Evolutionary conservation across 2,888 invertebrate genomes (phyloP), one percentile per base, ranked within the genome.

Genomic region (Gymnoscelis rufifasciata): DNA sequence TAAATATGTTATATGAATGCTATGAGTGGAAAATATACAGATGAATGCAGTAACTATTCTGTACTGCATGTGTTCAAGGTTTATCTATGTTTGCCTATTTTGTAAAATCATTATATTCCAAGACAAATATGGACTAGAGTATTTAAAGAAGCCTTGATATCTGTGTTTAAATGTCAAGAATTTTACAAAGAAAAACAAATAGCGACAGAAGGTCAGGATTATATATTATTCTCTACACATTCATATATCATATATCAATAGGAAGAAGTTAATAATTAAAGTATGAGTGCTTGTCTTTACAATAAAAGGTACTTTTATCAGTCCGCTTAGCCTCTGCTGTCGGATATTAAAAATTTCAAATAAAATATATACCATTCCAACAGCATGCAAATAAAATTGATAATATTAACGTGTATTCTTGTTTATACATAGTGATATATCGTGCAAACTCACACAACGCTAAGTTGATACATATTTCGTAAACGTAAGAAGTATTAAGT

Each of bases 381-480:
- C 83, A 86, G 76, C 78, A 79, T 77, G 74, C 74, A 76, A 45
- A 83, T 83, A 86, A 82, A 84, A 83, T 81, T 76, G 77, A 78
- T 75, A 71, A 57, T 64, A 68, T 70, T 63, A 83, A 84, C 79
- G 71, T 67, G 71, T 64, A 71, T 76, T 70, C 71, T 69, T 66
- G 59, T 71, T 78, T 80, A 78, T 83, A 78, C 80, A 75, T 59
- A 67, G 74, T 74, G 68, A 70, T 68, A 30, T 31, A 5, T 30
- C 29, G 76, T 79, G 76, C 73, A 28, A n/a, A n/a, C 6, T 36
- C 14, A 33, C 6, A 33, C 31, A n/a, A 33, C 31, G 19, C 14
- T 11, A 33, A 19, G 15, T 35, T 23, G 35, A 35, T 15, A 23
- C 10, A 35, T 33, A 5, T 33, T 6, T 19, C 35, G n/a, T 19